Evolutionary conservation across 1,140 invertebrate genomes (phyloP).

Genomic region (Panonychus citri): DNA sequence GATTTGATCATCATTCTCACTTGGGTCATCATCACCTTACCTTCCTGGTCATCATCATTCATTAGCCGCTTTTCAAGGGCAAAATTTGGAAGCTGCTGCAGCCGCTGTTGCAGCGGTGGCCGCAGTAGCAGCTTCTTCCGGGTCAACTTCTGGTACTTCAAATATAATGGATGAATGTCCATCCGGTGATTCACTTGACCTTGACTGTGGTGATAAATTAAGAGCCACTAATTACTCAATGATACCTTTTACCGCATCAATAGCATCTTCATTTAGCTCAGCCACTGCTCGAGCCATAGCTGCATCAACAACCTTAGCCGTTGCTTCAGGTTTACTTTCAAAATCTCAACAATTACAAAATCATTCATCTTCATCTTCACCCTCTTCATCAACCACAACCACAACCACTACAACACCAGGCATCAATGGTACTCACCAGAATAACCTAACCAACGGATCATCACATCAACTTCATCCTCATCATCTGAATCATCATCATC

Average conservation of each 20-base stretch:
- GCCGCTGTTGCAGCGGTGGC: too few relatives aligned
- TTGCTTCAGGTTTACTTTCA: background rate
- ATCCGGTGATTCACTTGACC: too few relatives aligned
- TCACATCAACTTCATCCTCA: background rate
- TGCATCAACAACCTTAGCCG: conserved; percentile 3
- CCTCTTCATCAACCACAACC: background rate
- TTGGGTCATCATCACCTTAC: too few relatives aligned
- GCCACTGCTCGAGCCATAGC: conserved; percentile 10
- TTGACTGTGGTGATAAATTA: too few relatives aligned
- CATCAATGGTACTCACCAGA: too few relatives aligned
- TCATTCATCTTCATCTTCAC: background rate
- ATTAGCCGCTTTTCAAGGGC: background rate
- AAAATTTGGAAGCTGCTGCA: too few relatives aligned
- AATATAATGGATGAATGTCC: too few relatives aligned
- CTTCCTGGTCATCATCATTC: too few relatives aligned
- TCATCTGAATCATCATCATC: conserved; percentile 1
- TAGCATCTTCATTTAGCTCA: background rate
- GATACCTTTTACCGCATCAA: background rate
- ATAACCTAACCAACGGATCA: background rate
- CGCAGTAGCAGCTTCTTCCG: too few relatives aligned
- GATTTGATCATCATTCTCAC: too few relatives aligned
- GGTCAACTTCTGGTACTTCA: too few relatives aligned
- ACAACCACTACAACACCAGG: background rate
- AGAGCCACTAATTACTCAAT: background rate
- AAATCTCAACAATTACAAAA: background rate